Base-by-base conservation (phyloP, 1,140 invertebrate genomes). In the Phthorimaea operculella region DNA sequence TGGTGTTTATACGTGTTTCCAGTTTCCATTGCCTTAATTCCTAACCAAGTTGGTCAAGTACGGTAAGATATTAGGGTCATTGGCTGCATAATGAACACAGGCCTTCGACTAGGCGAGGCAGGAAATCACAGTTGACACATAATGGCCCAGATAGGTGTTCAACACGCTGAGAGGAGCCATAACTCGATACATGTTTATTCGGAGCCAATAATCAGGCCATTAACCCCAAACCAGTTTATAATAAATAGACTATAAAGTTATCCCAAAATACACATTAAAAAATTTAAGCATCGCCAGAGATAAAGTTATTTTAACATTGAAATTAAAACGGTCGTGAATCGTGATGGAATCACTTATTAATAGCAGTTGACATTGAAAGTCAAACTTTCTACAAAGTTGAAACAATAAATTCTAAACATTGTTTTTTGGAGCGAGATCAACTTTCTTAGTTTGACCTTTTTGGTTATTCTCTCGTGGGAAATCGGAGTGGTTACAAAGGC, bases 41-140 rank as follows among this genome's bases (percentile, higher is more conserved):
- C 21, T 4, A 28, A 2, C 21, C 21, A 28, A 28, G 21, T 28
- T 28, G 21, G 21, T 28, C 21, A 28, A 28, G 21, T 28, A 28
- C 21, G 21, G 21, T 28, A 28, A 28, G 21, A 58, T 44, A 53
- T 59, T 59, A 51, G 48, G 59, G 54, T 54, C 58, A 66, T 59
- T 55, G 64, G 56, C 39, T 56, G 54, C 50, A 58, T 54, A 59
- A 59, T 53, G 60, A 60, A 63, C 50, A 54, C 44, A 45, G 33
- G 50, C 44, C 50, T 57, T 58, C 49, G 60, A 52, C 53, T n/a
- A 36, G 44, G 54, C 47, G 36, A 53, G 53, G 50, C 58, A 59
- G 64, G 64, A 70, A 70, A 67, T 68, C 60, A 49, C 55, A 65
- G 55, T 61, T 64, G 62, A 64, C 60, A 62, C 59, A 63, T 70